Conservation (phyloP, 2,797 vertebrate genomes). For the Tokudaia tokunoshimensis region DNA sequence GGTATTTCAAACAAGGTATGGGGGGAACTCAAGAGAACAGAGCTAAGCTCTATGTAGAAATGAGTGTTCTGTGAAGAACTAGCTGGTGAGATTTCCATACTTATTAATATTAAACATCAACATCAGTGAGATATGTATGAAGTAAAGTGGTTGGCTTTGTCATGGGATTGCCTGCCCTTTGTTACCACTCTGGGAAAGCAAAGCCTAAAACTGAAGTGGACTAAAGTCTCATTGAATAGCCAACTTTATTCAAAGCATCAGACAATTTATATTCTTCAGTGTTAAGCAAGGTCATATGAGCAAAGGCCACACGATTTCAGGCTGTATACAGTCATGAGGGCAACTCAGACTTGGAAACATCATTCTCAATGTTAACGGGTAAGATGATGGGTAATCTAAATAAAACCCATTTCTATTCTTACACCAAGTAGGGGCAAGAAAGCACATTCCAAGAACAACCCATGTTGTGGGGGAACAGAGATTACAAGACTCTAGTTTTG, state of each 20-base stretch:
- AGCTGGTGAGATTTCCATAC: not conserved
- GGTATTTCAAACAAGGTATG: not conserved
- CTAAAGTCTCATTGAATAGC: not conserved
- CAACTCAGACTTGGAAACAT: not conserved
- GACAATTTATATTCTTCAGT: not conserved
- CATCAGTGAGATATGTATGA: rapidly evolving
- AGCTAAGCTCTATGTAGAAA: not conserved
- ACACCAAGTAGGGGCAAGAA: not conserved
- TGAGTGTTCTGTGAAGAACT: not conserved
- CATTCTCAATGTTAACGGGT: not conserved
- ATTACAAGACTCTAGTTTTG: not conserved
- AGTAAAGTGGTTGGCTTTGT: rapidly evolving
- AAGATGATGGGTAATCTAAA: not conserved
- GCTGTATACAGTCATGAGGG: not conserved
- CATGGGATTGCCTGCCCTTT: not conserved
- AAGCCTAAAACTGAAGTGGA: not conserved
- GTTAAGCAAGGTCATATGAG: not conserved
- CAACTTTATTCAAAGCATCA: not conserved
- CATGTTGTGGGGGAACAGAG: not conserved
- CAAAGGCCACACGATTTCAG: not conserved
- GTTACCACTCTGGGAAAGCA: not conserved
- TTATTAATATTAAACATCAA: no score
- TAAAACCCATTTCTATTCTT: not conserved
- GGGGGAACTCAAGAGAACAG: not conserved
- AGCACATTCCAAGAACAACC: not conserved